Conservation (phyloP, 2,797 vertebrate species). For the Paguma larvata region DNA sequence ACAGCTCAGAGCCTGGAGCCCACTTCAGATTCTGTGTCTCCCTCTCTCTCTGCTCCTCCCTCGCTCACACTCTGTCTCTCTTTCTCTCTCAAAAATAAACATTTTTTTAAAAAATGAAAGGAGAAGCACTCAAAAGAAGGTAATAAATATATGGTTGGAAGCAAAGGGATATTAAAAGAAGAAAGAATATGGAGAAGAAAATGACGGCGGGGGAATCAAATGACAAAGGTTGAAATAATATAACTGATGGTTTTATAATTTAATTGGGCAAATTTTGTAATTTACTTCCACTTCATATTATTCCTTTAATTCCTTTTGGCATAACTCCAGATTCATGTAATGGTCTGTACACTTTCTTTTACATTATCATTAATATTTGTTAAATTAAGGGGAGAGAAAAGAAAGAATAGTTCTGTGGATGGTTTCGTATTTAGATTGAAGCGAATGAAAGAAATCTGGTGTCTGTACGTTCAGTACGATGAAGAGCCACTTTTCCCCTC, state of each 20-base stretch:
- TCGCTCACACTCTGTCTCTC: no score
- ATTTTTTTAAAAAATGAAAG: neutral
- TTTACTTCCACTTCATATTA: neutral
- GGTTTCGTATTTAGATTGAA: conserved; percentile 1
- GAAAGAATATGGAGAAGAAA: neutral
- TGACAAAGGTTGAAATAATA: neutral
- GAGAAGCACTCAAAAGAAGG: neutral
- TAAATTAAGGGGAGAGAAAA: neutral
- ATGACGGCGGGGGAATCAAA: neutral
- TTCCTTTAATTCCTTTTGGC: neutral
- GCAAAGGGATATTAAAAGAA: neutral
- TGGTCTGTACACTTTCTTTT: conserved; percentile 4
- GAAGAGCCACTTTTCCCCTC: neutral
- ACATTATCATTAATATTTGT: neutral
- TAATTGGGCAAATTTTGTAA: conserved; percentile 3
- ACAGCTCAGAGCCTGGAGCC: no score
- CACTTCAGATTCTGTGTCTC: no score
- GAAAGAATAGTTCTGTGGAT: neutral
- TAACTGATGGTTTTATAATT: neutral
- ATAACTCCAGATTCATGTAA: neutral
- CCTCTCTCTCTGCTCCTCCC: no score
- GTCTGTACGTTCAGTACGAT: neutral
- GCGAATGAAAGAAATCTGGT: conserved; percentile 16
- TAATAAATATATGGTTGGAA: neutral
- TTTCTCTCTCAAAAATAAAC: no score